These are phyloP conservation scores for Lithophane socia DNA, from an alignment of 2,888 invertebrate genomes.

Conservation along the genomic window DNA sequence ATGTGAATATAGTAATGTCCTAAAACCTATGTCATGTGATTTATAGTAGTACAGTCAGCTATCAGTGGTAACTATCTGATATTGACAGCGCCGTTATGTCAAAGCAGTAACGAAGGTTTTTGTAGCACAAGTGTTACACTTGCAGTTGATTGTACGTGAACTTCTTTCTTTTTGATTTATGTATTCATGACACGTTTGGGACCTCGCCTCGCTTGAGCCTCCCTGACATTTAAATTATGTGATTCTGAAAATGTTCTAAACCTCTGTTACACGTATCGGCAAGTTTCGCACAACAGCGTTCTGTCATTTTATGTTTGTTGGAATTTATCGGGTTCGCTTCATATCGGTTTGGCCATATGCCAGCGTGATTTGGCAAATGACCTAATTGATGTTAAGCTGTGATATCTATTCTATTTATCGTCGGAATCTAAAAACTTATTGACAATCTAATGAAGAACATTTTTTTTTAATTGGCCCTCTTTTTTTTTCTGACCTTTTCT, in stretches of 20 bases:
- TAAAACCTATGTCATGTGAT: constrained; percentile 35
- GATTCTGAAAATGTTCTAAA: constrained; percentile 25
- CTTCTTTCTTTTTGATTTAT: constrained; percentile 18
- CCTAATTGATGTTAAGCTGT: constrained; percentile 3
- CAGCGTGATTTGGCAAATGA: constrained; percentile 27
- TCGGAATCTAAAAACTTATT: background rate
- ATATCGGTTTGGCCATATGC: constrained; percentile 40
- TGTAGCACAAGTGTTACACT: background rate
- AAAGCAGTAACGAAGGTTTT: background rate
- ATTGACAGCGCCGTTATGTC: background rate
- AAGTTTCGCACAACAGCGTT: constrained; percentile 14
- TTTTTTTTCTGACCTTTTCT: background rate
- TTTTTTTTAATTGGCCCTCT: background rate
- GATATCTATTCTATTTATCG: constrained; percentile 2
- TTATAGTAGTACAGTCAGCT: constrained; percentile 26
- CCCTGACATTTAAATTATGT: constrained; percentile 46
- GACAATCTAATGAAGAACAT: background rate
- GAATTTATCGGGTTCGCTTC: constrained; percentile 10
- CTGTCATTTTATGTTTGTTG: constrained; percentile 12
- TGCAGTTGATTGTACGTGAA: background rate
- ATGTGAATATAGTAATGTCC: constrained; percentile 21
- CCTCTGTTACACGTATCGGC: constrained; percentile 13
- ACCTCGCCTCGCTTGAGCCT: background rate
- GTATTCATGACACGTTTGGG: constrained; percentile 40
- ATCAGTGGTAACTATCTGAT: too few species aligned